Conservation (phyloP, 2,888 invertebrate genomes). For the Hoplodrina ambigua region DNA sequence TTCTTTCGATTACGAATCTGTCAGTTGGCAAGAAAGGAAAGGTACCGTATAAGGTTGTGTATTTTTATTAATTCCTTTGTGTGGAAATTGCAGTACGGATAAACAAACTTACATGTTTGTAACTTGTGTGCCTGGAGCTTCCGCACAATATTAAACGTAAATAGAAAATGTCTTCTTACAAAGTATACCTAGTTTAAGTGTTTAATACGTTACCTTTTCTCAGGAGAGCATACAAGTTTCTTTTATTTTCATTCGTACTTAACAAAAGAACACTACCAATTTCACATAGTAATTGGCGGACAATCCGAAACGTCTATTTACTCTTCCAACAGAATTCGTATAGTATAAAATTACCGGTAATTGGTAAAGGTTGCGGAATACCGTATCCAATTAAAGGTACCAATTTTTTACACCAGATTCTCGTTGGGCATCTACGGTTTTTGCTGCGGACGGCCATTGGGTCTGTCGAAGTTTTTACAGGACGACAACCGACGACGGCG, state of each 20-base stretch:
- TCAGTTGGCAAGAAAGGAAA: slow-evolving; percentile 26
- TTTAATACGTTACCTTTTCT: background rate
- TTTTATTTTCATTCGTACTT: slow-evolving; percentile 15
- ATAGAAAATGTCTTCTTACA: slow-evolving; percentile 1
- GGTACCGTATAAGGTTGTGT: slow-evolving; percentile 17
- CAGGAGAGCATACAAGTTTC: background rate
- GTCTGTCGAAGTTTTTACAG: slow-evolving; percentile 84
- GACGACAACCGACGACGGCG: slow-evolving; percentile 73
- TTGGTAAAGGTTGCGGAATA: slow-evolving; percentile 73
- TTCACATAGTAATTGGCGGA: slow-evolving; percentile 47
- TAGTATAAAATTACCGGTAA: slow-evolving; percentile 63
- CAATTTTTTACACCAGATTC: slow-evolving; percentile 78
- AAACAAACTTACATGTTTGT: slow-evolving; percentile 7
- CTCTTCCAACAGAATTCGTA: slow-evolving; percentile 43
- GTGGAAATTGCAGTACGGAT: slow-evolving; percentile 24
- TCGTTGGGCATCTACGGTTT: slow-evolving; percentile 79
- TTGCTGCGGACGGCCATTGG: slow-evolving; percentile 80
- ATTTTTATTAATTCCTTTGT: slow-evolving; percentile 51
- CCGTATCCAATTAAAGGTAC: slow-evolving; percentile 82
- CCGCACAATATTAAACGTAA: background rate
- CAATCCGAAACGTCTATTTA: slow-evolving; percentile 52
- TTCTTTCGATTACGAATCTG: slow-evolving; percentile 54
- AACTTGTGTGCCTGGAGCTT: background rate
- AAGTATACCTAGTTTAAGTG: background rate
- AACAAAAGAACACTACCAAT: slow-evolving; percentile 24